A percentile compares a stretch with the other conserved stretches of the same genome.
Conservation (phyloP, 2,888 invertebrate genomes). For the Leptinotarsa juncta region DNA sequence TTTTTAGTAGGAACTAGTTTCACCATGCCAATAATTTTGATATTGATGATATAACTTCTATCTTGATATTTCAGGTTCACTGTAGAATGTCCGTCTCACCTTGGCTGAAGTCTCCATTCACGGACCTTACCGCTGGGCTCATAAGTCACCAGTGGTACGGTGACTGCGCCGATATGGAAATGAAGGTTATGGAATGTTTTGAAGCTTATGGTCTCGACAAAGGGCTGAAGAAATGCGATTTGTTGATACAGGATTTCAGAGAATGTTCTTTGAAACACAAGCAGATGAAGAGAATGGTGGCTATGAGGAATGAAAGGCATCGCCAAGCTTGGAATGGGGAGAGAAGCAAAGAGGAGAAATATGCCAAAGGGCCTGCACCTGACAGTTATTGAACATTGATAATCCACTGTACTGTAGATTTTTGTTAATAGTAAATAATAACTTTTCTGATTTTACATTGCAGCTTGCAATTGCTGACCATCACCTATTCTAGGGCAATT, state of each 20-base stretch:
- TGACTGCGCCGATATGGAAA: slow-evolving; percentile 76
- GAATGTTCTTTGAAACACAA: slow-evolving; percentile 76
- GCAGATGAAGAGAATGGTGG: slow-evolving; percentile 72
- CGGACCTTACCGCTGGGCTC: slow-evolving; percentile 76
- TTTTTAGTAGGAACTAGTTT: background rate
- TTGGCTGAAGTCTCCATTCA: slow-evolving; percentile 76
- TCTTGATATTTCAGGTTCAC: background rate
- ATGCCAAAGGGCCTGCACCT: slow-evolving; percentile 68
- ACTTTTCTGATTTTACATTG: background rate
- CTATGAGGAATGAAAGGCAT: slow-evolving; percentile 73
- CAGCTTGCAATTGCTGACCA: too few relatives aligned
- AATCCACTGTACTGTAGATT: background rate
- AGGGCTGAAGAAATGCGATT: slow-evolving; percentile 73
- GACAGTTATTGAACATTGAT: slow-evolving; percentile 70
- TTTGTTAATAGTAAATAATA: slow-evolving; percentile 11
- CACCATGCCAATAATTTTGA: background rate
- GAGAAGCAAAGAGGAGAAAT: slow-evolving; percentile 69
- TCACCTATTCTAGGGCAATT: too few relatives aligned
- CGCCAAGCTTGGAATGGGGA: slow-evolving; percentile 73
- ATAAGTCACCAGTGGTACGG: slow-evolving; percentile 75
- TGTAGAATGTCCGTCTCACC: slow-evolving; percentile 62
- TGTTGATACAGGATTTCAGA: slow-evolving; percentile 74
- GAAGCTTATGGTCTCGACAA: slow-evolving; percentile 83
- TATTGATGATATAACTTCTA: slow-evolving; percentile 44
- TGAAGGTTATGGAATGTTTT: slow-evolving; percentile 79